Base-by-base conservation (phyloP, 2,113 vertebrate species). In the Colistium nudipinnis region DNA sequence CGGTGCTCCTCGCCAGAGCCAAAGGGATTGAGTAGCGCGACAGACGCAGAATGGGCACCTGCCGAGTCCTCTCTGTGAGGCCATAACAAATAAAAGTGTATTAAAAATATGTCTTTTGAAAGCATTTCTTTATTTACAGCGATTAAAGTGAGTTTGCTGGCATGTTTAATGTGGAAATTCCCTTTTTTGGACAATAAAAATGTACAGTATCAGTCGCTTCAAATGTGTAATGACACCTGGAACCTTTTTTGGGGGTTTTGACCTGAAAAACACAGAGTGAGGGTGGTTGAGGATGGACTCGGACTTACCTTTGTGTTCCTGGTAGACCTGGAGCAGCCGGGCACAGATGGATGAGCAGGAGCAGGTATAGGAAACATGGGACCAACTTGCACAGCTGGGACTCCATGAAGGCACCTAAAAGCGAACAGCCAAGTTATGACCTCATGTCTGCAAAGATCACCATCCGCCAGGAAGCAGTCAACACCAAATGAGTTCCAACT, bases 1-100 rank as follows among this genome's bases (percentile, higher is more conserved):
- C 77, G 87, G n/a, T 88, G 80, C 39, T 91, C 85, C 31, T 91
- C 90, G 49, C 82, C 71, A 24, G 84, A 69, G 16, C 86, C 84
- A 57, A 93, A 93, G 17, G 91, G 91, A 83, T 93, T 92, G 36
- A 60, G 66, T 35, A 89, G 33, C 16, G 17, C 60, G 16, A 2
- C 24, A 6, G 59, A n/a, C 60, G 36, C 22, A 2, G 78, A 35
- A 2, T 9, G 31, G 33, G 22, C 62, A 22, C 75, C 69, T 2
- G 35, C 44, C 8, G 77, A 28, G 3, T 85, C 80, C 17, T 79
- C 76, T 69, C 90, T 92, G 55, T 48, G 13, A 22, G 48, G 30
- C 22, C 13, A 17, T 70, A 45, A 70, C 6, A 57, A 24, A 39
- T 9, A 38, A 19, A 48, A 20, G 20, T 13, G 2, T 56, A 24